Percentiles rank a stretch among this genome's conserved stretches.
phyloP scores from a whole-genome alignment of 2,888 invertebrate species.

The Callimorpha dominula region DNA sequence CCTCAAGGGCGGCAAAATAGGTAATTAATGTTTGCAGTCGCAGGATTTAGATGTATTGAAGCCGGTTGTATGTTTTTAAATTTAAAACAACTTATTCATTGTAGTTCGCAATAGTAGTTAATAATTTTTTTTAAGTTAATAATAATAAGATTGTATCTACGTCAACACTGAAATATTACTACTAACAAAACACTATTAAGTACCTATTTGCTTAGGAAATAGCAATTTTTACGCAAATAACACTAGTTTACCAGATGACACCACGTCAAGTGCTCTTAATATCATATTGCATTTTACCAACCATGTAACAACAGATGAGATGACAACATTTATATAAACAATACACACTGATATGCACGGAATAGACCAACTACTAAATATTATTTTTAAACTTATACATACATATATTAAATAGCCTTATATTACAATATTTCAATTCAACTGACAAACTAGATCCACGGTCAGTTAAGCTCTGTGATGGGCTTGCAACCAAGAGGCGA shows the following conservation, averaged over 20 bases:
- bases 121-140: too few species aligned
- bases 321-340: neutral
- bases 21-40: too few species aligned
- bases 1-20: too few species aligned
- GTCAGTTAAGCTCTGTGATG: conserved; percentile 26
- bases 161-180: neutral
- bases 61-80: too few species aligned
- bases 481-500: conserved; percentile 88
- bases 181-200: neutral
- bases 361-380: neutral
- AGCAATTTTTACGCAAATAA: too few species aligned
- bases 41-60: too few species aligned
- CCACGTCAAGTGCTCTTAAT: neutral
- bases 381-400: neutral
- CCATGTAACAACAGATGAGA: neutral
- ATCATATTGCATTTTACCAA: neutral
- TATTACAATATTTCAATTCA: neutral
- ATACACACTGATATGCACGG: neutral
- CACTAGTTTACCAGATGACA: neutral
- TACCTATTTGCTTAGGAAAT: neutral
- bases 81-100: too few species aligned
- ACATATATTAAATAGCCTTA: neutral
- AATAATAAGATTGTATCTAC: neutral
- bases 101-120: too few species aligned
- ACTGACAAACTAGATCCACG: neutral